Conservation (phyloP, 2,888 invertebrate species). For the Hypselothyrea guttata region DNA sequence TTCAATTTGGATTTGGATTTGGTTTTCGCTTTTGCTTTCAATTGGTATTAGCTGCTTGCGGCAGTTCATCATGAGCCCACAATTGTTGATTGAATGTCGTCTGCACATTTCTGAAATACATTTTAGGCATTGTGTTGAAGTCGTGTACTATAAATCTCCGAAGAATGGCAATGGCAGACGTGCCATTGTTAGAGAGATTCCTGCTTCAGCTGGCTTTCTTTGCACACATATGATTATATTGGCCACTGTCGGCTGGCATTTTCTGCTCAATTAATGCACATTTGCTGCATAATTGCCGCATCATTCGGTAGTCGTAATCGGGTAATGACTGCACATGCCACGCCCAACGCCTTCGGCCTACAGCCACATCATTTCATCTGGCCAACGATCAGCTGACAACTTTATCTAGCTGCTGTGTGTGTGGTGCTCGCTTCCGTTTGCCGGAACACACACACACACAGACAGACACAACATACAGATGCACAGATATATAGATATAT, state of each 20-base stretch:
- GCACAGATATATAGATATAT: neutral
- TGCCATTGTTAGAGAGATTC: constrained; percentile 51
- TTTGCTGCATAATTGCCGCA: constrained; percentile 64
- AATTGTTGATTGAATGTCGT: constrained; percentile 69
- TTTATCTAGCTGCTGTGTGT: constrained; percentile 68
- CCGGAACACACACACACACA: constrained; percentile 64
- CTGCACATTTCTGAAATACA: constrained; percentile 69
- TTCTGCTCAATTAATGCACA: constrained; percentile 56
- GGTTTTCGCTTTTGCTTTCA: constrained; percentile 42
- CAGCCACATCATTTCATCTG: constrained; percentile 39
- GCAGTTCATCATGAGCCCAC: constrained; percentile 52
- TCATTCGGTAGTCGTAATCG: constrained; percentile 50
- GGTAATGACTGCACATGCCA: constrained; percentile 55
- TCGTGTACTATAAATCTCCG: constrained; percentile 58
- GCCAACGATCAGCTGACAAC: constrained; percentile 74
- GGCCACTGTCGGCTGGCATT: constrained; percentile 2
- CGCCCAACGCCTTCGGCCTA: constrained; percentile 37
- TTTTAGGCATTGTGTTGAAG: constrained; percentile 33
- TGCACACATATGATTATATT: too few relatives aligned
- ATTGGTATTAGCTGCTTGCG: constrained; percentile 44
- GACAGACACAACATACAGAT: constrained; percentile 1
- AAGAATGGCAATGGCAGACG: too few relatives aligned
- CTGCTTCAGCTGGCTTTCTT: too few relatives aligned
- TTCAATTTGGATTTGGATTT: constrained; percentile 28
- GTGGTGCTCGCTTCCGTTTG: constrained; percentile 68